A percentile compares a stretch with the other conserved stretches of the same genome.
phyloP scores from a whole-genome alignment of 2,888 invertebrate species.

The Ephialtes manifestator region DNA sequence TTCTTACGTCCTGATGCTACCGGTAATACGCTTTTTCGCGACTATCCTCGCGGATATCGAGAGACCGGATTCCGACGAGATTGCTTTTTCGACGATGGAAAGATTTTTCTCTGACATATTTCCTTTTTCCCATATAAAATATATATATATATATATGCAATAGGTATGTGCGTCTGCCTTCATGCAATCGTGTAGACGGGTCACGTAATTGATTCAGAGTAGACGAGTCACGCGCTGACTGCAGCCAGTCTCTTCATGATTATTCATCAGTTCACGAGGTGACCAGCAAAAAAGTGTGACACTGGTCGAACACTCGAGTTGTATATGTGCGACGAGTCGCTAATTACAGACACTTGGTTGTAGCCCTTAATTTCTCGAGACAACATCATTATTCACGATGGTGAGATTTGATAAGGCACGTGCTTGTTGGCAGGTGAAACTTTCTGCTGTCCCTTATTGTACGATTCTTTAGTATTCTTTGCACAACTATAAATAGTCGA shows the following conservation, averaged over 20 bases:
- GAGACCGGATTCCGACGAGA: constrained; percentile 36
- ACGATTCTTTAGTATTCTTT: constrained; percentile 17
- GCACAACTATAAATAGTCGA: constrained; percentile 30
- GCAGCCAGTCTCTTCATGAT: constrained; percentile 61
- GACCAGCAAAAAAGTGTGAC: constrained; percentile 58
- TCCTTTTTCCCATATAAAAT: background rate
- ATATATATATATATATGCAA: background rate
- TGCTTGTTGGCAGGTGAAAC: constrained; percentile 55
- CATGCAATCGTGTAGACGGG: constrained; percentile 16
- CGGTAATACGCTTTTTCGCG: constrained; percentile 53
- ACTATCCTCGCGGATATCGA: constrained; percentile 30
- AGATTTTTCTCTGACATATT: constrained; percentile 46
- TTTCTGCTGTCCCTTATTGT: constrained; percentile 15
- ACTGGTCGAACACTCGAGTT: constrained; percentile 6
- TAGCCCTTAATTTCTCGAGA: constrained; percentile 66
- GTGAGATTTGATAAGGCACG: constrained; percentile 62
- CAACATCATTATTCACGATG: constrained; percentile 70
- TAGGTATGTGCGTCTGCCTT: background rate
- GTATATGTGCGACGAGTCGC: constrained; percentile 54
- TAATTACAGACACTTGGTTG: constrained; percentile 59
- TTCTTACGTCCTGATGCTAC: constrained; percentile 40
- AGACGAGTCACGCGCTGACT: constrained; percentile 48
- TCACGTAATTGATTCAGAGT: constrained; percentile 64
- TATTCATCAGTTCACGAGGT: constrained; percentile 64
- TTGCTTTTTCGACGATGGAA: constrained; percentile 56